Conservation (phyloP, 2,797 vertebrate species). For the Vespertilio murinus region DNA sequence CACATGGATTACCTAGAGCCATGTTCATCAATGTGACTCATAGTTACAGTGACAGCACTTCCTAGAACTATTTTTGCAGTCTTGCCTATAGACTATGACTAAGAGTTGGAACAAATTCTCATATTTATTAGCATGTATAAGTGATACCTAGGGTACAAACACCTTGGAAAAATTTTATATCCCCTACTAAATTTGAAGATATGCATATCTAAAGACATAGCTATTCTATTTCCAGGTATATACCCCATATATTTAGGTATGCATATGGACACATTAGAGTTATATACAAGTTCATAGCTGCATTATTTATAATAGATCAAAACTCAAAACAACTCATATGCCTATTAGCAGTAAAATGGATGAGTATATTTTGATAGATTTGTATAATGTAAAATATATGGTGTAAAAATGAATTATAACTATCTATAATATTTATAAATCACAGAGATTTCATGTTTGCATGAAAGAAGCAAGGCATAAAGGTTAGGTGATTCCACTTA, state of each 20-base stretch:
- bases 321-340: not conserved
- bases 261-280: not conserved
- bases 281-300: not conserved
- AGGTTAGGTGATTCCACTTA: not conserved
- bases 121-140: not conserved
- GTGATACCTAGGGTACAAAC: not conserved
- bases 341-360: not conserved
- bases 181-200: not conserved
- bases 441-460: not conserved
- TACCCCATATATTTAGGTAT: not conserved
- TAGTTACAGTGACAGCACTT: not conserved
- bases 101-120: not conserved
- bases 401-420: not conserved
- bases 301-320: not conserved
- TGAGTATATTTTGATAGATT: not conserved
- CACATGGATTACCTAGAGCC: not conserved
- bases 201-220: not conserved
- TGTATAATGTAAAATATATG: not conserved
- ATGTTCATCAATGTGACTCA: not conserved
- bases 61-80: not conserved
- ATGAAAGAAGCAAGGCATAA: not conserved
- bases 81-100: not conserved
- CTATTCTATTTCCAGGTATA: not conserved
- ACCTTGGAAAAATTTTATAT: slow-evolving; percentile 6
- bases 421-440: not conserved